Conservation (phyloP, 2,888 invertebrate species). For the Hydropsyche betteni region DNA sequence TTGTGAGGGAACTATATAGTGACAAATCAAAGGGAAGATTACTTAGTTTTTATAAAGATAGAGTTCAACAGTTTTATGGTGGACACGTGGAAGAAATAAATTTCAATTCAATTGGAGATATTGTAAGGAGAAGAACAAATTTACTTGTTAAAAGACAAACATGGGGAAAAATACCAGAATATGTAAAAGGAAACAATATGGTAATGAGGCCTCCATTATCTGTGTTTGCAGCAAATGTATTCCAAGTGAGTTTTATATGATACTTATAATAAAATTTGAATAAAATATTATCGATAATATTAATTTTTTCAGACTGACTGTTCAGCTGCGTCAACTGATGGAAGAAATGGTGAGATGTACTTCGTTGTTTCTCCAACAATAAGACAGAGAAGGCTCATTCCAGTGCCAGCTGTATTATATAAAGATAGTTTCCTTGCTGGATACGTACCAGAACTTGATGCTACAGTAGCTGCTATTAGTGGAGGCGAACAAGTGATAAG, state of each 20-base stretch:
- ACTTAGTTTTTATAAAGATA: constrained; percentile 86
- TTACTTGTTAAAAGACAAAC: constrained; percentile 81
- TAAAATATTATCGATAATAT: constrained; percentile 1
- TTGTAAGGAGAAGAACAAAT: constrained; percentile 83
- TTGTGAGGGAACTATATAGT: constrained; percentile 84
- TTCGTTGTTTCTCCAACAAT: constrained; percentile 84
- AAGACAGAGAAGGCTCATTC: constrained; percentile 80
- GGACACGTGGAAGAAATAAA: constrained; percentile 87
- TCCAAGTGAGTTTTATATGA: constrained; percentile 66
- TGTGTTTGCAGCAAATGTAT: constrained; percentile 83
- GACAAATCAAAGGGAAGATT: constrained; percentile 83
- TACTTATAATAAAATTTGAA: constrained; percentile 17
- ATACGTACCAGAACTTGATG: constrained; percentile 85
- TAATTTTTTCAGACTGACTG: constrained; percentile 77
- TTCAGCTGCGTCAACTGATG: constrained; percentile 75
- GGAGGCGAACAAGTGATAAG: constrained; percentile 76
- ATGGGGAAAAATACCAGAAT: constrained; percentile 79
- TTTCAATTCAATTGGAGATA: constrained; percentile 82
- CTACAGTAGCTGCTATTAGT: constrained; percentile 83
- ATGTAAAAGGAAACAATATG: constrained; percentile 76
- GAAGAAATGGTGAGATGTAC: constrained; percentile 86
- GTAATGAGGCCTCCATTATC: constrained; percentile 80
- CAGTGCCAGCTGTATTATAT: constrained; percentile 85
- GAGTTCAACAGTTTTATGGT: constrained; percentile 87
- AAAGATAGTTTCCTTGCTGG: constrained; percentile 81